Evolutionary conservation across 2,113 vertebrate genomes (phyloP).

Genomic region (Etheostoma cragini): DNA sequence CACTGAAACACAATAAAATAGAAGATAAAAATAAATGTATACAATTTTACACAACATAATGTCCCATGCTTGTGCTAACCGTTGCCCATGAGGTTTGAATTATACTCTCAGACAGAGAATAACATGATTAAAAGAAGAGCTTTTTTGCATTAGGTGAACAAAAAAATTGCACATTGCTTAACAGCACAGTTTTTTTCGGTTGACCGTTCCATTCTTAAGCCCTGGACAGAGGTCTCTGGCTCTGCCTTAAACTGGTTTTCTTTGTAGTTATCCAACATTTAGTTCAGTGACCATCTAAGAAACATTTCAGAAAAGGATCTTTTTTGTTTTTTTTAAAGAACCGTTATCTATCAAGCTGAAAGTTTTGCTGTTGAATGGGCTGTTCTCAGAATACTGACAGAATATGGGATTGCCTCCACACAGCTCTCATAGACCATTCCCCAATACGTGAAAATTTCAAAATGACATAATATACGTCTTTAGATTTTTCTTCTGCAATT

Average conservation of each 20-base stretch:
- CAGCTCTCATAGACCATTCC: too few species aligned
- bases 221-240: not conserved
- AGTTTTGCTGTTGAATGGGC: too few species aligned
- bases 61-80: not conserved
- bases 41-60: not conserved
- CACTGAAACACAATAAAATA: slow-evolving; percentile 5
- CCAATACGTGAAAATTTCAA: not conserved
- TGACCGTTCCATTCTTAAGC: not conserved
- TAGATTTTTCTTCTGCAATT: not conserved
- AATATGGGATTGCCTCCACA: too few species aligned
- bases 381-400: too few species aligned
- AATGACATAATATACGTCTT: not conserved
- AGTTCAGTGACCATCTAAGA: not conserved
- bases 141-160: not conserved
- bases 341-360: not conserved
- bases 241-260: not conserved
- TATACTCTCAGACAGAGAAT: too few species aligned
- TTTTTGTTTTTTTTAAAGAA: not conserved
- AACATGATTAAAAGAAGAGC: too few species aligned
- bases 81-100: too few species aligned
- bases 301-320: not conserved
- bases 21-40: not conserved
- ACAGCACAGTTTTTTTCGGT: not conserved
- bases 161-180: not conserved
- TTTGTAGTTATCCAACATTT: not conserved